Conservation (phyloP, 2,888 invertebrate genomes). For the Lordiphosa andalusiaca region DNA sequence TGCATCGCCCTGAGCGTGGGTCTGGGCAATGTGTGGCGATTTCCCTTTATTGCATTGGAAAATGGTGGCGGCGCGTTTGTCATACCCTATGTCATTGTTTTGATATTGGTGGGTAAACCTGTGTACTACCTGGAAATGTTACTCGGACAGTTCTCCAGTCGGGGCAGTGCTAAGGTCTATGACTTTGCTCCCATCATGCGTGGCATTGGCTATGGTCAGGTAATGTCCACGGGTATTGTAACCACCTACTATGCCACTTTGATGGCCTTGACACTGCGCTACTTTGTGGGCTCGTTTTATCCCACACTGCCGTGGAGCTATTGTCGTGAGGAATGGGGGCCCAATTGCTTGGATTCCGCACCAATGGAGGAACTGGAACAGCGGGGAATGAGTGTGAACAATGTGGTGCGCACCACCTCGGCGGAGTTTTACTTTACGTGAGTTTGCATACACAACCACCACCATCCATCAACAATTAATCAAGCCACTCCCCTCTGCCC, state of each 20-base stretch:
- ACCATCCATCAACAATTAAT: not conserved
- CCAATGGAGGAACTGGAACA: constrained; percentile 31
- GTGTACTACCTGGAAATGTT: constrained; percentile 88
- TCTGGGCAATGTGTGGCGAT: constrained; percentile 85
- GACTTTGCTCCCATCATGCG: constrained; percentile 86
- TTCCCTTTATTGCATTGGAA: constrained; percentile 84
- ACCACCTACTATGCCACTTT: constrained; percentile 85
- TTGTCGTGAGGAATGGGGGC: constrained; percentile 82
- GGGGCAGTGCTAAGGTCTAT: constrained; percentile 85
- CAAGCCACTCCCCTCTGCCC: constrained; percentile 5
- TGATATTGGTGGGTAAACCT: constrained; percentile 85
- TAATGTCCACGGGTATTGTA: constrained; percentile 82
- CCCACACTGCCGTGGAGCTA: constrained; percentile 84
- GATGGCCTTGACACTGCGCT: constrained; percentile 85
- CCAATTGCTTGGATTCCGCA: constrained; percentile 75
- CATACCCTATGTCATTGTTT: constrained; percentile 84
- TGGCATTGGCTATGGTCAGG: constrained; percentile 84
- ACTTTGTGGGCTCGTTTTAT: constrained; percentile 84
- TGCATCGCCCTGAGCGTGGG: constrained; percentile 83
- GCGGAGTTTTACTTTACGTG: constrained; percentile 81
- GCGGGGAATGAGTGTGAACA: constrained; percentile 4
- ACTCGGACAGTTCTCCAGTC: constrained; percentile 87
- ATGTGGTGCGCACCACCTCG: constrained; percentile 67
- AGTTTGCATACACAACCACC: constrained; percentile 42
- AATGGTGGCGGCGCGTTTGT: constrained; percentile 86